A percentile compares a stretch with the other conserved stretches of the same genome.
phyloP scores from a whole-genome alignment of 2,888 invertebrate genomes.

The Epinotia bilunana region DNA sequence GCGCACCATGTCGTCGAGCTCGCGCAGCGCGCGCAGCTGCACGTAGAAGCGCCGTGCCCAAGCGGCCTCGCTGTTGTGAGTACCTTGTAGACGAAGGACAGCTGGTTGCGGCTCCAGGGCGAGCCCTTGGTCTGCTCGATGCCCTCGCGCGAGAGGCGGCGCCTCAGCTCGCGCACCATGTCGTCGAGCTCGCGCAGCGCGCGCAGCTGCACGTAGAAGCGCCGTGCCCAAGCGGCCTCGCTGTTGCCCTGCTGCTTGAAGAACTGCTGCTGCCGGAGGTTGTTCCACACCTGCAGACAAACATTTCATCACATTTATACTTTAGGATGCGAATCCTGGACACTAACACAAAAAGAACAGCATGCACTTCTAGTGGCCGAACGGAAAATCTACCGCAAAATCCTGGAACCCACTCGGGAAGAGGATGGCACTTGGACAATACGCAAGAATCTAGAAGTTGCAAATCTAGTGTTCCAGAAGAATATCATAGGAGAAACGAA shows the following conservation, averaged over 20 bases:
- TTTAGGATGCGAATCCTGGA: too few relatives aligned
- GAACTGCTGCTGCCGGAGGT: constrained; percentile 84
- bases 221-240: constrained; percentile 86
- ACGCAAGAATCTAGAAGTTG: too few relatives aligned
- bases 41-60: constrained; percentile 90
- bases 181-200: constrained; percentile 89
- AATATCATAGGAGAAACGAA: too few relatives aligned
- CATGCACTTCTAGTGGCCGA: too few relatives aligned
- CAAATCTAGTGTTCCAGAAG: too few relatives aligned
- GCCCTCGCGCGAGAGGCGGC: constrained; percentile 85
- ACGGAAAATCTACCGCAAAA: too few relatives aligned
- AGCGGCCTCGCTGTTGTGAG: constrained; percentile 69
- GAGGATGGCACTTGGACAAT: too few relatives aligned
- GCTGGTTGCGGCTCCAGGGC: constrained; percentile 69
- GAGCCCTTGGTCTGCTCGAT: constrained; percentile 81
- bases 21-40: constrained; percentile 88
- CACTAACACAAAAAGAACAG: too few relatives aligned
- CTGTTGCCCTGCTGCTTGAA: constrained; percentile 75
- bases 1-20: constrained; percentile 88
- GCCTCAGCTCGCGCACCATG: constrained; percentile 88
- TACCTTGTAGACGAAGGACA: constrained; percentile 71
- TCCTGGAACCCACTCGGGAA: too few relatives aligned
- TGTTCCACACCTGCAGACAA: constrained; percentile 86
- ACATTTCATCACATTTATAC: neutral
- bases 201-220: neutral